Base-by-base conservation (phyloP, 2,797 vertebrate genomes). In the Scleropages formosus region DNA sequence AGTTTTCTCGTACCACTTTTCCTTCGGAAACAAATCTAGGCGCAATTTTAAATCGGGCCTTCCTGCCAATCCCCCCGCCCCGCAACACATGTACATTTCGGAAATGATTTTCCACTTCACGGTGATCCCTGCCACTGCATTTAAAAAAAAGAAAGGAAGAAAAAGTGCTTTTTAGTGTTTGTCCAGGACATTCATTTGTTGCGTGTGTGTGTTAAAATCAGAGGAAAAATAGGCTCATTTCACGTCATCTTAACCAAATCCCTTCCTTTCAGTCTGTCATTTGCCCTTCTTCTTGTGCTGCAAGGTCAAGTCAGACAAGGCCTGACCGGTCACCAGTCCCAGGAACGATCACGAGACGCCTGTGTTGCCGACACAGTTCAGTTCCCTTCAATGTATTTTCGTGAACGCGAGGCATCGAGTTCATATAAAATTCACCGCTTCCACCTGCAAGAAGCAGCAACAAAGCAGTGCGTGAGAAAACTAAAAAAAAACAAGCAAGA, bases 261-360 rank as follows among this genome's bases (percentile, higher is more conserved):
- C 31, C 31, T 6, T 39, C 31, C 39, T 39, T 39, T 39, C 88
- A 88, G 89, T 88, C 87, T 87, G 85, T 81, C 80, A 85, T 87
- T 91, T 89, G 87, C 89, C 89, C 81, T 81, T 87, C 84, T 85
- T 90, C 86, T 87, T 83, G 81, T 47, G 88, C 87, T 85, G 84
- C 85, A 74, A 77, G 86, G 85, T 88, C 83, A 84, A 10, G 74
- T 31, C 74, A 85, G 24, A 67, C 49, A 64, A 74, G 78, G 83
- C 51, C 24, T 58, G 69, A 58, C 69, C 51, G 46, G 68, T 22
- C 46, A 44, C 13, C 44, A 13, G 24, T 26, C 58, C 56, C 31
- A 56, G 56, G 22, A 51, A 22, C n/a, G 4, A 70, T 53, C 67
- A 51, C 20, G 70, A 70, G 27, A 7, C 8, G 8, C 4, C 49